Conservation (phyloP, 2,888 invertebrate genomes). For the Metacarcinus magister region DNA sequence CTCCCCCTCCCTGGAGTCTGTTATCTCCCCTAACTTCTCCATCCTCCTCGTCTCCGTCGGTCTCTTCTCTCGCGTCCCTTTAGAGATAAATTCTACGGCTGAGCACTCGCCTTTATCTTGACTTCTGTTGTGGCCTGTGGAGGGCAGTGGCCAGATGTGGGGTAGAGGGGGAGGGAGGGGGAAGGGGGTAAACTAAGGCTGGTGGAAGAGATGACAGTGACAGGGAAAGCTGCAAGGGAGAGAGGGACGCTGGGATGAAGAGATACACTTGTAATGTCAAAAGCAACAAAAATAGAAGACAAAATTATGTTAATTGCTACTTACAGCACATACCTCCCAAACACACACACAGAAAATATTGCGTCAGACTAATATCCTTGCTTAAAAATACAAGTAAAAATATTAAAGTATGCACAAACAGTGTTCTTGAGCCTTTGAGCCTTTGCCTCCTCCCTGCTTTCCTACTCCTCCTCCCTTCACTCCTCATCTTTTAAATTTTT, state of each 20-base stretch:
- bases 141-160: neutral
- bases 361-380: neutral
- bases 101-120: slow-evolving; percentile 41
- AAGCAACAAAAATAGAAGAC: neutral
- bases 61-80: neutral
- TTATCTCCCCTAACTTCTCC: slow-evolving; percentile 56
- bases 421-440: slow-evolving; percentile 2
- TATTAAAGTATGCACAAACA: neutral
- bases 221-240: too few relatives aligned
- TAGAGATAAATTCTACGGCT: slow-evolving; percentile 21
- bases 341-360: neutral
- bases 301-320: neutral
- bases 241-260: neutral
- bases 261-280: neutral
- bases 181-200: neutral
- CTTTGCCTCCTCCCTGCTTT: neutral
- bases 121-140: neutral
- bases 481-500: neutral
- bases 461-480: neutral
- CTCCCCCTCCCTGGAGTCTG: slow-evolving; percentile 46
- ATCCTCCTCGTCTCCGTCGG: neutral
- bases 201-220: neutral
- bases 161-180: neutral
- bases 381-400: neutral
- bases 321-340: neutral